Evolutionary conservation across 2,888 invertebrate genomes (phyloP), one percentile per base, ranked within the genome.

Genomic region (Parnassius apollo): DNA sequence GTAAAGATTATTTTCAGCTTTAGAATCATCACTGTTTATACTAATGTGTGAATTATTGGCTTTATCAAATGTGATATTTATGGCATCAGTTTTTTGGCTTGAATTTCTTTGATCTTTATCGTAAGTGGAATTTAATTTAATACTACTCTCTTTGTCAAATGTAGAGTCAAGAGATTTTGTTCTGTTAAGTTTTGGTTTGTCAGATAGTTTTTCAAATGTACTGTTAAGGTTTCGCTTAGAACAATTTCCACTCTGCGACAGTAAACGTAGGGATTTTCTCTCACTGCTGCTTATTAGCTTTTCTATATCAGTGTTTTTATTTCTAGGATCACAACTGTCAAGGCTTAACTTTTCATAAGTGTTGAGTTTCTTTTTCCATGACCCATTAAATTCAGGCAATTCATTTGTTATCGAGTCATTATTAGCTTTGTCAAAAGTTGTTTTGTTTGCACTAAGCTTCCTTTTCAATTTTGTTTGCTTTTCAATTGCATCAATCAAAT

Each of bases 1-100:
- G 60, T 88, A 87, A 0, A 84, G 67, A 44, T 88, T 84, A 59
- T 85, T 82, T 59, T 84, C 85, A 9, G 72, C 64, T 48, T 69
- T 76, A 0, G 86, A 86, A 12, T 91, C 85, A 65, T 89, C 86
- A 71, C 87, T 89, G 0, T 84, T 86, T 12, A 89, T 82, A 65
- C 86, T 89, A 8, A 89, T 81, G 11, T 75, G 75, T 0, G 83
- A 83, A 44, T 72, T 70, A 2, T 77, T 69, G 1, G 78, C 79
- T 61, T 82, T 83, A 60, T 86, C 82, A 25, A 72, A 74, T 46
- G 76, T 74, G 8, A 76, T 67, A 64, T 82, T 81, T 11, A 76
- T 71, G 13, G 66, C 68, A 59, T 88, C 83, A 0, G 84, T 82
- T 13, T 64, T 66, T 48, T 13, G 9, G 10, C 25, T 65, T 42